Evolutionary conservation across 2,888 invertebrate species (phyloP).

Genomic region (Rhingia rostrata): DNA sequence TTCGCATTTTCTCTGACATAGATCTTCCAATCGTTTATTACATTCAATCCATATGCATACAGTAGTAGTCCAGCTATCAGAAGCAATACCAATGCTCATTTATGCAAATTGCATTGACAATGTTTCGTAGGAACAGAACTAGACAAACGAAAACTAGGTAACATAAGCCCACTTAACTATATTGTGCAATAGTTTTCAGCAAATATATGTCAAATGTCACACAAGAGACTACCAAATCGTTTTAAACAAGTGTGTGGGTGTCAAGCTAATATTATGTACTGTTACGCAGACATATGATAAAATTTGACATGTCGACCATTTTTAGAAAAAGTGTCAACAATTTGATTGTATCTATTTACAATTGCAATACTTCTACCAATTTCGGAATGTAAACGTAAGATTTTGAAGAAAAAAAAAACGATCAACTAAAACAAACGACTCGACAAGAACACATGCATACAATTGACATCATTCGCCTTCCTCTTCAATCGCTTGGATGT

Average conservation of each 20-base stretch:
- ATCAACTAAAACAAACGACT: neutral
- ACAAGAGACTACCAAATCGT: constrained; percentile 59
- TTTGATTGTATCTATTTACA: constrained; percentile 66
- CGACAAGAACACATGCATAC: constrained; percentile 32
- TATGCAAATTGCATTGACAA: constrained; percentile 68
- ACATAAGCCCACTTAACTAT: constrained; percentile 62
- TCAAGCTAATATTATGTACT: constrained; percentile 15
- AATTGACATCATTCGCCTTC: constrained; percentile 56
- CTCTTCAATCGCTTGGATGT: constrained; percentile 12
- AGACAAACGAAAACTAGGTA: constrained; percentile 48
- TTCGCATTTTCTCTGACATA: constrained; percentile 40
- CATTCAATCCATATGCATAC: neutral
- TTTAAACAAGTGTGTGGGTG: constrained; percentile 54
- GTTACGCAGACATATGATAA: constrained; percentile 9
- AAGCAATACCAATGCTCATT: constrained; percentile 64
- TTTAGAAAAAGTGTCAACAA: constrained; percentile 69
- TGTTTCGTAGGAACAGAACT: constrained; percentile 47
- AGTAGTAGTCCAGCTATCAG: constrained; percentile 63
- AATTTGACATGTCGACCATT: constrained; percentile 65
- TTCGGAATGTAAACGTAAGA: constrained; percentile 67
- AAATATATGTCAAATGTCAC: constrained; percentile 72
- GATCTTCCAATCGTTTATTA: constrained; percentile 63
- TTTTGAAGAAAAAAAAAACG: constrained; percentile 8
- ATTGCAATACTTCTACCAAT: constrained; percentile 53
- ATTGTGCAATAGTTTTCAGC: constrained; percentile 61